Conservation (phyloP, 2,113 vertebrate species). For the Maccullochella peelii region DNA sequence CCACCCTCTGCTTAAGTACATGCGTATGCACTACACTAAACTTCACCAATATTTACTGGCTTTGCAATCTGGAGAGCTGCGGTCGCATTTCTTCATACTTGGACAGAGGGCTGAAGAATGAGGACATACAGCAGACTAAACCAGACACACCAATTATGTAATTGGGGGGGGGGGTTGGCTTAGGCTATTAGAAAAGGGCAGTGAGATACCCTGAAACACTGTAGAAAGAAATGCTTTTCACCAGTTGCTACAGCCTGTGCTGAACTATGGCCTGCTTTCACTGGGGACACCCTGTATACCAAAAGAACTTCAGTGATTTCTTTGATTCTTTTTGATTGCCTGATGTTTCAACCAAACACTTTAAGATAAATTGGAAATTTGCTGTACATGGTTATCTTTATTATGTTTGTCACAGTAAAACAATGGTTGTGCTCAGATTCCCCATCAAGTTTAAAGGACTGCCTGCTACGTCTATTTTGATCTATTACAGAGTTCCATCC, state of each 20-base stretch:
- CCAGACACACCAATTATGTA: conserved; percentile 32
- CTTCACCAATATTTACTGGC: conserved; percentile 1
- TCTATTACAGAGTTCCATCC: neutral
- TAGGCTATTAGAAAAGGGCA: conserved; percentile 40
- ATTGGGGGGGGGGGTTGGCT: neutral
- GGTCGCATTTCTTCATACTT: conserved; percentile 20
- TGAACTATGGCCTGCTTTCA: conserved; percentile 31
- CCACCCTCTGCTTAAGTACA: conserved; percentile 21
- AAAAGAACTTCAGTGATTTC: neutral
- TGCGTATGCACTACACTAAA: neutral
- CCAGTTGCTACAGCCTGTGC: conserved; percentile 43
- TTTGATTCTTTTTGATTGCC: neutral
- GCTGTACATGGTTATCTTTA: conserved; percentile 17
- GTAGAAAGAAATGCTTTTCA: conserved; percentile 21
- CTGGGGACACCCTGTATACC: conserved; percentile 60
- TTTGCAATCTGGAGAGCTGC: conserved; percentile 17
- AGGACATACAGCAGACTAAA: conserved; percentile 40
- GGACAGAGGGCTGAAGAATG: conserved; percentile 27
- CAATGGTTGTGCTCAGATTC: conserved; percentile 10
- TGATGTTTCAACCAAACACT: neutral
- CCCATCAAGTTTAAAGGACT: neutral
- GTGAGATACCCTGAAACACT: conserved; percentile 53
- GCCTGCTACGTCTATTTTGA: no score
- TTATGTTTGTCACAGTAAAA: conserved; percentile 16
- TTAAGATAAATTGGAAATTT: neutral